Evolutionary conservation across 2,113 vertebrate species (phyloP).

Genomic region (Scytalopus superciliaris): DNA sequence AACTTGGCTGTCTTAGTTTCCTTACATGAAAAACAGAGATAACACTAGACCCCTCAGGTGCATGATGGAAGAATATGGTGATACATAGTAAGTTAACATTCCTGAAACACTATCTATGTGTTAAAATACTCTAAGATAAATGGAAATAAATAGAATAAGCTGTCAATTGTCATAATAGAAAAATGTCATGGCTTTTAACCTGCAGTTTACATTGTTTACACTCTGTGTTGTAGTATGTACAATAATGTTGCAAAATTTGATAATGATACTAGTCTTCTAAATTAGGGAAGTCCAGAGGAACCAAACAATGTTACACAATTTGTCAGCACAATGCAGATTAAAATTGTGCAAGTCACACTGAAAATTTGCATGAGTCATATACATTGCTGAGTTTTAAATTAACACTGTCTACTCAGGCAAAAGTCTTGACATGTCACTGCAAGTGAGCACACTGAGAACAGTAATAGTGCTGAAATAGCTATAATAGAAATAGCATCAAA

Average conservation of each 20-base stretch:
- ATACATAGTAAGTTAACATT: not conserved
- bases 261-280: not conserved
- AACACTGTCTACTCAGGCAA: not conserved
- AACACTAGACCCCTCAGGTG: not conserved
- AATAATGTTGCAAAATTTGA: not conserved
- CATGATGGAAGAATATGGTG: not conserved
- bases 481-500: not conserved
- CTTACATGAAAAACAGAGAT: conserved; percentile 1
- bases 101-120: not conserved
- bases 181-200: not conserved
- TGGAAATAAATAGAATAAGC: not conserved
- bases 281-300: not conserved
- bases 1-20: conserved; percentile 8
- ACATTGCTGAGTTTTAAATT: conserved; percentile 1
- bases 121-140: not conserved
- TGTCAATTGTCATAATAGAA: not conserved
- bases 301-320: not conserved
- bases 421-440: conserved; percentile 17
- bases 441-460: not conserved
- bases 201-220: not conserved
- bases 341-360: not conserved
- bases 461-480: not conserved
- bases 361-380: conserved; percentile 12
- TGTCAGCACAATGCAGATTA: not conserved
- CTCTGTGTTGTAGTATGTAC: not conserved